Evolutionary conservation across 2,797 vertebrate genomes (phyloP).

Genomic region (Miichthys miiuy): DNA sequence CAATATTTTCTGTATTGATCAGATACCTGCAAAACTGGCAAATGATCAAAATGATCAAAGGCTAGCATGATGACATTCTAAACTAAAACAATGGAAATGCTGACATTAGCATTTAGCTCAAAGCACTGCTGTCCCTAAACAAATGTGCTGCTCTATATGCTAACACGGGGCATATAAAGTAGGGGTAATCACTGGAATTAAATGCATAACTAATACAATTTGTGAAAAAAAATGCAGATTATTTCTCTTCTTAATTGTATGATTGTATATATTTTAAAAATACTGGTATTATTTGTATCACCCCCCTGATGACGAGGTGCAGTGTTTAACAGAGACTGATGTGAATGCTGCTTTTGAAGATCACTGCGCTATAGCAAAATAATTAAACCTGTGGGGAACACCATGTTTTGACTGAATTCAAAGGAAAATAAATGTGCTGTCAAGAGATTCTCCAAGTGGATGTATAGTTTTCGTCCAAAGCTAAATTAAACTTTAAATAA

Average conservation of each 20-base stretch:
- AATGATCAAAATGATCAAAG: too few species aligned
- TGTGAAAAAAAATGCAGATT: neutral
- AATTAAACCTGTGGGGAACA: conserved; percentile 20
- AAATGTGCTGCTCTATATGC: neutral
- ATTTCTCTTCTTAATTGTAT: neutral
- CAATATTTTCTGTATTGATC: too few species aligned
- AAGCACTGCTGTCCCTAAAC: neutral
- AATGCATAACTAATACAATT: neutral
- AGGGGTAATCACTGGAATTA: neutral
- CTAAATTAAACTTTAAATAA: neutral
- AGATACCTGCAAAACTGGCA: too few species aligned
- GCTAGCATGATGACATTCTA: too few species aligned
- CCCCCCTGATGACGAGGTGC: neutral
- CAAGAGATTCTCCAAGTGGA: neutral
- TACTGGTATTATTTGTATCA: neutral
- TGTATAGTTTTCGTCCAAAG: neutral
- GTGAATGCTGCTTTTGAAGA: conserved; percentile 10
- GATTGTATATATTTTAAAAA: neutral
- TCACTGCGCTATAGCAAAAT: conserved; percentile 2
- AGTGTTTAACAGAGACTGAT: neutral
- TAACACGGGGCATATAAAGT: neutral
- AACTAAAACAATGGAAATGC: too few species aligned
- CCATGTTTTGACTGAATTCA: neutral
- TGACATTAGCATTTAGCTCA: neutral
- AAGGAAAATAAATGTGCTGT: neutral